Evolutionary conservation across 2,797 vertebrate species (phyloP), one percentile per base, ranked within the genome.

Genomic region (Fundulus diaphanus): DNA sequence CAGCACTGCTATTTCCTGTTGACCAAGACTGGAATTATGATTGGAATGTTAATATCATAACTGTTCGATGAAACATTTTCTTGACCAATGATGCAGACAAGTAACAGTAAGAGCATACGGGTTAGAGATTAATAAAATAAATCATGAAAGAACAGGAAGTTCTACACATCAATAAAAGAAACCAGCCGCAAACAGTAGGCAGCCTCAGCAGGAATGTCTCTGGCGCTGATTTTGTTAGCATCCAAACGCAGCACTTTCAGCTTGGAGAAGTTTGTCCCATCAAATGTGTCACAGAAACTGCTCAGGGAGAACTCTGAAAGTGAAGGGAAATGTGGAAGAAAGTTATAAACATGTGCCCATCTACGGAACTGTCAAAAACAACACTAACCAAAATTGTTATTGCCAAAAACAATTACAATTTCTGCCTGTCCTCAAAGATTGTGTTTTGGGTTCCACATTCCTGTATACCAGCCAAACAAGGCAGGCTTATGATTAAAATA

Each of bases 201-300:
- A 83, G 96, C 96, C 76, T 99, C 96, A 8, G 94, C 89, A 0
- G 97, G 97, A 84, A 99, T 92, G 76, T 95, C 96, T 75, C 84
- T 90, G 67, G 94, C 93, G 1, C 90, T 95, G 69, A 99, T 94
- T 40, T 92, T 90, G 76, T 99, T 99, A 82, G 96, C 97, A 80
- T 99, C 98, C 93, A 99, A 87, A 6, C 97, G 96, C 85, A 99
- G 90, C 72, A 98, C 95, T 80, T 92, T 96, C 76, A 99, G 93
- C 85, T 88, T 96, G 77, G 98, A 99, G 83, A 96, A 99, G 87
- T 95, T 96, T 3, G 77, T 76, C 29, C 95, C 94, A 72, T 97
- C 95, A 56, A 95, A 87, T 22, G 95, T 91, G 42, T 94, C 94
- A 83, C 98, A 99, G 94, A 99, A 99, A 89, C 98, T 98, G 90